Percentiles rank a stretch among this genome's conserved stretches.
Evolutionary conservation across 2,888 invertebrate genomes (phyloP).

Genomic region (Octonoba sinensis): DNA sequence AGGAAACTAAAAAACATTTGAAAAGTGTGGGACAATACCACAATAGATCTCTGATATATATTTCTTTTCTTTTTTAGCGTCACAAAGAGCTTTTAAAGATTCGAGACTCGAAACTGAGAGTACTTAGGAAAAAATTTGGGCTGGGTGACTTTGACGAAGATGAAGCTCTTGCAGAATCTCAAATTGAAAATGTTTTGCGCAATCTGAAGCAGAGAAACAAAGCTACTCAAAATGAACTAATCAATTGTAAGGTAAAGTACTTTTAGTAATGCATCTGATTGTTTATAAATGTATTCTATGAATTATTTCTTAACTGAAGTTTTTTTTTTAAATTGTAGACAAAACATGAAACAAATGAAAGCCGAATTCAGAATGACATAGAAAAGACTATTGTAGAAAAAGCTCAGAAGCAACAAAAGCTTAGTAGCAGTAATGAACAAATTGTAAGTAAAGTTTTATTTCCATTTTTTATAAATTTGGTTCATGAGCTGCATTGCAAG

Average conservation of each 20-base stretch:
- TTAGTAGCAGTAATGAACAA: constrained; percentile 35
- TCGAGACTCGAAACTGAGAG: constrained; percentile 34
- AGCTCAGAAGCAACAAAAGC: constrained; percentile 48
- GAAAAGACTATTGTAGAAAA: constrained; percentile 71
- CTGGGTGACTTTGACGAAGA: constrained; percentile 53
- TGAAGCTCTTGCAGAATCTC: constrained; percentile 45
- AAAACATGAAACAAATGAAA: constrained; percentile 50
- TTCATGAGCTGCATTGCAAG: neutral
- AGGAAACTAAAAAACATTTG: no score
- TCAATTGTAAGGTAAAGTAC: constrained; percentile 29
- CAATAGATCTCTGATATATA: no score
- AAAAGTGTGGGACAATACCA: no score
- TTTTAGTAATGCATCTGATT: neutral
- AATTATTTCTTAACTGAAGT: neutral
- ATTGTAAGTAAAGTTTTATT: constrained; percentile 30
- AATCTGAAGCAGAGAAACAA: constrained; percentile 45
- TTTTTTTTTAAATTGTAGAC: constrained; percentile 17
- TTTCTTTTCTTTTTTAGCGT: constrained; percentile 3
- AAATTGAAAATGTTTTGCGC: constrained; percentile 39
- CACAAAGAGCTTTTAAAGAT: constrained; percentile 18
- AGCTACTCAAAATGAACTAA: constrained; percentile 39
- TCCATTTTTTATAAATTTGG: neutral
- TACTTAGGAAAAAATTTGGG: constrained; percentile 28
- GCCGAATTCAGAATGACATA: constrained; percentile 71
- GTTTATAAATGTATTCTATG: neutral